Base-by-base conservation (phyloP, 2,888 invertebrate genomes). In the Leucozona laternaria region DNA sequence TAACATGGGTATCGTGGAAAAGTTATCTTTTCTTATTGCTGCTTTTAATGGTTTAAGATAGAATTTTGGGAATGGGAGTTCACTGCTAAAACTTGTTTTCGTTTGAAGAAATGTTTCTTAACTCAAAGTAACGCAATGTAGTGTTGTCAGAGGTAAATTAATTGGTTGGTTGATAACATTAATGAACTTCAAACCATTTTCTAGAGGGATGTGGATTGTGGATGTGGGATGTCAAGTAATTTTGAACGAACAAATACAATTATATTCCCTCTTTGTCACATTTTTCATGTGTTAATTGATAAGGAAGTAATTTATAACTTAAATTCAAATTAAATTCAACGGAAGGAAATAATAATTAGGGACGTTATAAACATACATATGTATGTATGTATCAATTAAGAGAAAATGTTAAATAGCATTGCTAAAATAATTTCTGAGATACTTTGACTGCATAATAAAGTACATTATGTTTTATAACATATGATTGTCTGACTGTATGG, bases 1-100 rank as follows among this genome's bases (percentile, higher is more conserved):
- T 20, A 62, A 55, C 58, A 45, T 45, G 43, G 62, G 45, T 37
- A 57, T 66, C 8, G 25, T 22, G 22, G 37, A 68, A 53, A 37
- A 68, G 68, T 68, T 68, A 68, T 68, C 15, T 68, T 66, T 48
- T 68, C n/a, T n/a, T n/a, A n/a, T n/a, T n/a, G n/a, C n/a, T 68
- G 50, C 48, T 53, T 48, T 20, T 48, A 34, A 53, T 37, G n/a
- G 43, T n/a, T 43, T 25, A 25, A n/a, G 15, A 37, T 20, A 50
- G 34, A 34, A 37, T 22, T 60, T 20, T 37, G 37, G 22, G 11
- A 25, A 45, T 60, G 31, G 25, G n/a, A n/a, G 22, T 43, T 62
- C 25, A 28, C 5, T 6, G 7, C 5, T n/a, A 2, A 6, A 28
- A 31, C 31, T 48, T 17, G 64, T 66, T 48, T 66, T 66, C 31